Conservation (phyloP, 2,113 vertebrate species). For the Ctenodactylus gundi region DNA sequence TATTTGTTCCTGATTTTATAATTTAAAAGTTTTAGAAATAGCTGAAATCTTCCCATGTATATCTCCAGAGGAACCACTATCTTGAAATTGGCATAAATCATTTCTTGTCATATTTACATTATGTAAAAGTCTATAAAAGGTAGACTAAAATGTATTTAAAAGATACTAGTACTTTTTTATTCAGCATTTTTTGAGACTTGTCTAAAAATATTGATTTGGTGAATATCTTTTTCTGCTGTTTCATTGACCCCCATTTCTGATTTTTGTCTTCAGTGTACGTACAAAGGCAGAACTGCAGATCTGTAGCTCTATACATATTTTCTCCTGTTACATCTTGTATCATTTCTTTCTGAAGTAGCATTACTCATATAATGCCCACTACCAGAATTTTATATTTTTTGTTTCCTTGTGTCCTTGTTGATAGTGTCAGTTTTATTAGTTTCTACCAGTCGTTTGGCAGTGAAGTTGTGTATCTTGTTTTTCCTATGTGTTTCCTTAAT, state of each 20-base stretch:
- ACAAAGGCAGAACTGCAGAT: background rate
- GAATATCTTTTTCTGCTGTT: background rate
- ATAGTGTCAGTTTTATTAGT: background rate
- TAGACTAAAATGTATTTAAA: background rate
- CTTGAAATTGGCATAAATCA: background rate
- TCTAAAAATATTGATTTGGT: background rate
- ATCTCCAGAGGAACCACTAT: background rate
- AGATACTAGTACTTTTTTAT: background rate
- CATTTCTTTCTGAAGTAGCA: background rate
- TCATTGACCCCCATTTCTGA: background rate
- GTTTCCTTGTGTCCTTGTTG: background rate
- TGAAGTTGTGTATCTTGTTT: background rate
- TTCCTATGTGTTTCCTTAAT: background rate
- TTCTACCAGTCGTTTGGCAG: background rate
- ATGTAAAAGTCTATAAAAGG: background rate
- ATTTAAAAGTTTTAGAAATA: background rate
- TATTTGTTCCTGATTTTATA: background rate
- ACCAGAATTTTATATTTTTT: background rate
- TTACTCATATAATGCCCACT: background rate
- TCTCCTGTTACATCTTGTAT: background rate
- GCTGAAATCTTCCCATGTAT: background rate
- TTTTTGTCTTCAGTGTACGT: background rate
- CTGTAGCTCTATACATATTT: background rate
- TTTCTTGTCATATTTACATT: background rate
- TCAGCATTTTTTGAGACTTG: background rate